These are phyloP conservation scores for Sinelater perroti DNA, from an alignment of 2,888 invertebrate genomes.

Conservation along the genomic window DNA sequence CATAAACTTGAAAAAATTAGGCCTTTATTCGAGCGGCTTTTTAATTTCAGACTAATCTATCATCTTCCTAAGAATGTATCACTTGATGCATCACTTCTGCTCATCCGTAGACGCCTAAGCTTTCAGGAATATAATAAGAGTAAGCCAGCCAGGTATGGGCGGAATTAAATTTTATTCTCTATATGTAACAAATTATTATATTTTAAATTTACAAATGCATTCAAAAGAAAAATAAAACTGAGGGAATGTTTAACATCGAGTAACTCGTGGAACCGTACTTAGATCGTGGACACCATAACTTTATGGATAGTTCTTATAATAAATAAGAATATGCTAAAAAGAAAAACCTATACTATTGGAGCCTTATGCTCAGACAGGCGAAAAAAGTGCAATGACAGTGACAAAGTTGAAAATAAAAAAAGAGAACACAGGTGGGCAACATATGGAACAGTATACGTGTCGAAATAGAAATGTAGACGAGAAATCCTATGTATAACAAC, in stretches of 20 bases:
- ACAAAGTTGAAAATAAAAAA: slow-evolving; percentile 26
- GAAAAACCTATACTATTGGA: slow-evolving; percentile 40
- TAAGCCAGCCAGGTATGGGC: slow-evolving; percentile 39
- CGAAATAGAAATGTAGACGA: slow-evolving; percentile 40
- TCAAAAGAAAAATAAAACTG: slow-evolving; percentile 33
- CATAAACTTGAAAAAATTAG: no score
- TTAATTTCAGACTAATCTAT: no score
- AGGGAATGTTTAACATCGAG: neutral
- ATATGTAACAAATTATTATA: slow-evolving; percentile 34
- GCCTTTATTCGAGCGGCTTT: no score
- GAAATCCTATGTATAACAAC: slow-evolving; percentile 42
- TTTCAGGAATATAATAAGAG: slow-evolving; percentile 28
- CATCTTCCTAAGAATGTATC: no score
- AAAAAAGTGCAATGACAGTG: slow-evolving; percentile 33
- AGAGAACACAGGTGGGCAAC: slow-evolving; percentile 31
- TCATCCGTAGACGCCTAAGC: slow-evolving; percentile 24
- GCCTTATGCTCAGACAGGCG: slow-evolving; percentile 30
- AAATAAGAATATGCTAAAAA: slow-evolving; percentile 35
- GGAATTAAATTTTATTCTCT: slow-evolving; percentile 38
- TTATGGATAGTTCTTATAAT: slow-evolving; percentile 49
- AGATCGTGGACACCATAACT: slow-evolving; percentile 45
- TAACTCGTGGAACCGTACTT: slow-evolving; percentile 45
- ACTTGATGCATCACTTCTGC: slow-evolving; percentile 32
- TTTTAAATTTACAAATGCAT: slow-evolving; percentile 27
- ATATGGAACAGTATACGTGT: no score